Evolutionary conservation across 2,113 vertebrate genomes (phyloP).

Genomic region (Chaenogobius annularis): DNA sequence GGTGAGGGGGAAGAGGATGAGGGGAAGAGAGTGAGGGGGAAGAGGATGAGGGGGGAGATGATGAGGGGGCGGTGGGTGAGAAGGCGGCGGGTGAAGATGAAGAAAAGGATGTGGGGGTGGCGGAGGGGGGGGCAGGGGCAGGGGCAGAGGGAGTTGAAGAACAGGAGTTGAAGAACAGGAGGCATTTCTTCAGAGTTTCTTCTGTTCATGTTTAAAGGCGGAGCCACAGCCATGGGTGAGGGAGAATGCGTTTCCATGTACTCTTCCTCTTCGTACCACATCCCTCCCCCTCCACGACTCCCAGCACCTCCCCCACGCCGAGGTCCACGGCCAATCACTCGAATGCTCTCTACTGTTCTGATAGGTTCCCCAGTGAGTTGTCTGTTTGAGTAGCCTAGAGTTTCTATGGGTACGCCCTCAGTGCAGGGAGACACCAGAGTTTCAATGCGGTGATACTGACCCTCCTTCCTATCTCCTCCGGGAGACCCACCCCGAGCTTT

Average conservation of each 20-base stretch:
- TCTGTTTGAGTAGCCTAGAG: conserved; percentile 82
- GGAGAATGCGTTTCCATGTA: conserved; percentile 72
- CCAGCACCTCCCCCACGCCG: conserved; percentile 76
- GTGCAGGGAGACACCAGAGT: conserved; percentile 89
- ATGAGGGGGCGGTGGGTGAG: conserved; percentile 44
- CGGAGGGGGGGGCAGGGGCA: conserved; percentile 25
- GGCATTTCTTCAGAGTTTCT: conserved; percentile 55
- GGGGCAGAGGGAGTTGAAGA: conserved; percentile 46
- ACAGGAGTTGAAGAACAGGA: conserved; percentile 40
- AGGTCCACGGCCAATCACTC: conserved; percentile 83
- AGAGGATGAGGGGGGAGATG: conserved; percentile 53
- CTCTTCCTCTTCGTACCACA: conserved; percentile 79
- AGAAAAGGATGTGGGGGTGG: conserved; percentile 60
- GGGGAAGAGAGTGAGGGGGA: conserved; percentile 62
- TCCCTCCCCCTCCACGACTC: conserved; percentile 55
- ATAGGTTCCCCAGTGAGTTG: conserved; percentile 88
- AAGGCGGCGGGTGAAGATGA: conserved; percentile 66
- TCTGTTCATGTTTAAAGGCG: conserved; percentile 68
- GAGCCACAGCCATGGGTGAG: conserved; percentile 50
- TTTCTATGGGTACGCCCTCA: conserved; percentile 89
- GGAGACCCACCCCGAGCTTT: conserved; percentile 36
- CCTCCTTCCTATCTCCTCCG: conserved; percentile 49
- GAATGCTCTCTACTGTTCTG: conserved; percentile 93
- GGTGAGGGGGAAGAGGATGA: conserved; percentile 3
- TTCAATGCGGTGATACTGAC: conserved; percentile 91